A percentile compares a stretch with the other conserved stretches of the same genome.
Evolutionary conservation across 2,113 vertebrate species (phyloP).

Genomic region (Synodontis membranacea): DNA sequence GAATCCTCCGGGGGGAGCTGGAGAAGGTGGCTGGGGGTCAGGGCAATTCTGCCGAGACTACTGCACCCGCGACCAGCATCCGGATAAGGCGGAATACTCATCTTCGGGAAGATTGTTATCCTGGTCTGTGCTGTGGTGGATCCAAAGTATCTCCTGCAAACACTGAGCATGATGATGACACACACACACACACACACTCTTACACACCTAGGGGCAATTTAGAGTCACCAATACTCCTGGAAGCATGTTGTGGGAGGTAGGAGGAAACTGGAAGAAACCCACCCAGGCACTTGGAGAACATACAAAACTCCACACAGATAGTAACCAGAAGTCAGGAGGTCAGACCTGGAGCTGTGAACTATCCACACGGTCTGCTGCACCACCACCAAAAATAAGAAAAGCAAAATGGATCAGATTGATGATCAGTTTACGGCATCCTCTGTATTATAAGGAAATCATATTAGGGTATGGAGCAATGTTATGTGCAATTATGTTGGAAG

Average conservation of each 20-base stretch:
- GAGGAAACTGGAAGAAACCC: background rate
- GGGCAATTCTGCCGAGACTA: too few species aligned
- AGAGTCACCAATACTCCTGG: background rate
- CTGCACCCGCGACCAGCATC: too few species aligned
- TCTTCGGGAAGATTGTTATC: background rate
- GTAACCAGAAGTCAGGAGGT: background rate
- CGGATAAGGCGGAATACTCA: too few species aligned
- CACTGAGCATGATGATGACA: background rate
- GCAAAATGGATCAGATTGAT: background rate
- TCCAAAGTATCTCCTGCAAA: background rate
- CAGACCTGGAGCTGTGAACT: background rate
- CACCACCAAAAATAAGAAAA: background rate
- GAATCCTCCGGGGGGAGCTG: too few species aligned
- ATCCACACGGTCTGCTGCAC: background rate
- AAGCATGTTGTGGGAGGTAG: background rate
- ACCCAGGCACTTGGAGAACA: background rate
- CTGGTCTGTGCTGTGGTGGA: background rate
- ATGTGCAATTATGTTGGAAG: background rate
- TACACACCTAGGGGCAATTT: background rate
- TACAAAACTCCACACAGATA: background rate
- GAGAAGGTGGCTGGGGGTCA: too few species aligned
- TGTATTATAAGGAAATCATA: background rate
- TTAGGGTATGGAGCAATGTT: too few species aligned
- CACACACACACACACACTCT: background rate
- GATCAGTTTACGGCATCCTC: background rate